Evolutionary conservation across 2,888 invertebrate species (phyloP).

Genomic region (Philaethria dido): DNA sequence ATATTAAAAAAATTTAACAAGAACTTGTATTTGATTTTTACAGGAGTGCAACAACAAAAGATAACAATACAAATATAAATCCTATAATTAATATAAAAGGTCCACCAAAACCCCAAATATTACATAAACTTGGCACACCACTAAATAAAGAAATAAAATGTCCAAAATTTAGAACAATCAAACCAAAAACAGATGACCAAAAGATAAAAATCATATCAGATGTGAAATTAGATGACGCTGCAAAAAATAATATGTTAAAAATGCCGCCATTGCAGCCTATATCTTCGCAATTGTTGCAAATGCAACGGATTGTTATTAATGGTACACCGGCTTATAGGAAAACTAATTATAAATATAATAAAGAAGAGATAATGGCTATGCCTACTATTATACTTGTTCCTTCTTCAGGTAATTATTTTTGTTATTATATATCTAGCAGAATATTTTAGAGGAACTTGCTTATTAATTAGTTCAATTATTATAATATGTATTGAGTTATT

Average conservation of each 20-base stretch:
- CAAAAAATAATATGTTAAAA: conserved; percentile 48
- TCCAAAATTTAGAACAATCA: background rate
- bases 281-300: conserved; percentile 63
- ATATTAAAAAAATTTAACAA: no score
- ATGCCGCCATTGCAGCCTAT: conserved; percentile 54
- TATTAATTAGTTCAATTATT: no score
- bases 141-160: background rate
- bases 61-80: conserved; percentile 44
- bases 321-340: conserved; percentile 69
- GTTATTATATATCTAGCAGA: background rate
- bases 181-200: conserved; percentile 47
- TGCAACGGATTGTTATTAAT: conserved; percentile 71
- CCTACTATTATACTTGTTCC: conserved; percentile 77
- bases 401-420: conserved; percentile 57
- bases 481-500: no score
- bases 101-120: conserved; percentile 45
- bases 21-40: conserved; percentile 41
- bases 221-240: conserved; percentile 65
- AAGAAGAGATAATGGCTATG: conserved; percentile 82
- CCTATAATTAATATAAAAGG: conserved; percentile 40
- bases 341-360: conserved; percentile 57
- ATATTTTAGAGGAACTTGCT: no score
- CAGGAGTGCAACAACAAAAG: conserved; percentile 53
- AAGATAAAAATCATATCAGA: conserved; percentile 75
- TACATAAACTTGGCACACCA: conserved; percentile 47